A percentile compares a stretch with the other conserved stretches of the same genome.
These are phyloP conservation scores for Clarias macrocephalus DNA, from an alignment of 2,113 vertebrate species.

Conservation along the genomic window DNA sequence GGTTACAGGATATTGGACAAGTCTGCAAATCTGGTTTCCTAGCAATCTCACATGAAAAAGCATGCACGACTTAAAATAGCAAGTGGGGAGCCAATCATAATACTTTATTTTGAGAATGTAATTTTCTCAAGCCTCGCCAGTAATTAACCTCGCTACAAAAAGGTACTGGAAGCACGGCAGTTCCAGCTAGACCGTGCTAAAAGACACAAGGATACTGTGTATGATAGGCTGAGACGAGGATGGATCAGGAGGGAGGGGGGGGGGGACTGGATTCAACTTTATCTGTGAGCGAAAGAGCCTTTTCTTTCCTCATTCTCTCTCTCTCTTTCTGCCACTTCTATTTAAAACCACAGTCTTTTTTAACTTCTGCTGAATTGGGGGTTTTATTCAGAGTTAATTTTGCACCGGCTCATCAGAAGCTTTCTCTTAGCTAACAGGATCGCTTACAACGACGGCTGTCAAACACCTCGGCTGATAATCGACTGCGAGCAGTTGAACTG, in stretches of 20 bases:
- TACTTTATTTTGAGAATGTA: constrained; percentile 80
- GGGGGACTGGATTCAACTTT: constrained; percentile 68
- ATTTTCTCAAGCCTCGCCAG: constrained; percentile 78
- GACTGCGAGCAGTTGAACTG: constrained; percentile 74
- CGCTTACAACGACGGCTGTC: constrained; percentile 75
- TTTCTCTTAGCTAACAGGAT: constrained; percentile 71
- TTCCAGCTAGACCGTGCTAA: constrained; percentile 72
- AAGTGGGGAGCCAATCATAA: constrained; percentile 72
- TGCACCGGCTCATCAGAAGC: constrained; percentile 66
- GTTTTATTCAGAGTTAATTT: constrained; percentile 77
- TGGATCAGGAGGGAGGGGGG: constrained; percentile 53
- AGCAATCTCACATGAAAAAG: constrained; percentile 72
- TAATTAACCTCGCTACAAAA: constrained; percentile 81
- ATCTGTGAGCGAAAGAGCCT: constrained; percentile 66
- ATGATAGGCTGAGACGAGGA: constrained; percentile 62
- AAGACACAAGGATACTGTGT: constrained; percentile 61
- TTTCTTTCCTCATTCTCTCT: constrained; percentile 64
- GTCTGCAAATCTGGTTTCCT: constrained; percentile 74
- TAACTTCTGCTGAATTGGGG: constrained; percentile 74
- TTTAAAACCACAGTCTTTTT: constrained; percentile 79
- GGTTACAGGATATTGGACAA: constrained; percentile 77
- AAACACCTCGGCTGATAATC: constrained; percentile 78
- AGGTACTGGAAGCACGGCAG: constrained; percentile 73
- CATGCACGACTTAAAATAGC: constrained; percentile 72
- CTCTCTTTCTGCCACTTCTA: constrained; percentile 66